Conservation (phyloP, 2,113 vertebrate species). For the Ciconia stormi region DNA sequence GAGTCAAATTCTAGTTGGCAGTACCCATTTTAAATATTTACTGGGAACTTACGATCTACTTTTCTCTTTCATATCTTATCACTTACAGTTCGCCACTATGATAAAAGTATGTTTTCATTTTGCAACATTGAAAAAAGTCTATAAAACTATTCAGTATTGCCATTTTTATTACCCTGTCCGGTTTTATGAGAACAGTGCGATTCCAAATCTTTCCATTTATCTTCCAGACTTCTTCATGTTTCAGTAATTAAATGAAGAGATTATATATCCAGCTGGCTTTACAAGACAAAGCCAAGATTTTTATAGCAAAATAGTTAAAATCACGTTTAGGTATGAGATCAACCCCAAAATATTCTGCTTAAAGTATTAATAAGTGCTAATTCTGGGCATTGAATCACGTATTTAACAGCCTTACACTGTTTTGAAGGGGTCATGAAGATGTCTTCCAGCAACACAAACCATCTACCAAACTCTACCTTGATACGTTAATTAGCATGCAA, state of each 20-base stretch:
- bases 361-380: neutral
- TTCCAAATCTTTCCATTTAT: neutral
- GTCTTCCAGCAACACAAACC: neutral
- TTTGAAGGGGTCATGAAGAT: neutral
- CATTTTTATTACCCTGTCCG: neutral
- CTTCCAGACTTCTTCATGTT: neutral
- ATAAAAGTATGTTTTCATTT: neutral
- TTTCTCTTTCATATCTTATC: neutral
- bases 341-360: neutral
- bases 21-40: neutral
- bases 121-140: neutral
- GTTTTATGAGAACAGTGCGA: neutral
- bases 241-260: neutral
- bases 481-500: neutral
- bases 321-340: neutral
- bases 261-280: neutral
- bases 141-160: neutral
- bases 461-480: neutral
- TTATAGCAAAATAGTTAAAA: neutral
- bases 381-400: slow-evolving; percentile 5
- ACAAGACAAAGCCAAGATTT: neutral
- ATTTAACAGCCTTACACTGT: neutral
- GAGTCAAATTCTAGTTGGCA: neutral
- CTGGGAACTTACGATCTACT: neutral
- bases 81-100: neutral